These are phyloP conservation scores for Calephelis nemesis DNA, from an alignment of 1,140 invertebrate species.

Conservation along the genomic window DNA sequence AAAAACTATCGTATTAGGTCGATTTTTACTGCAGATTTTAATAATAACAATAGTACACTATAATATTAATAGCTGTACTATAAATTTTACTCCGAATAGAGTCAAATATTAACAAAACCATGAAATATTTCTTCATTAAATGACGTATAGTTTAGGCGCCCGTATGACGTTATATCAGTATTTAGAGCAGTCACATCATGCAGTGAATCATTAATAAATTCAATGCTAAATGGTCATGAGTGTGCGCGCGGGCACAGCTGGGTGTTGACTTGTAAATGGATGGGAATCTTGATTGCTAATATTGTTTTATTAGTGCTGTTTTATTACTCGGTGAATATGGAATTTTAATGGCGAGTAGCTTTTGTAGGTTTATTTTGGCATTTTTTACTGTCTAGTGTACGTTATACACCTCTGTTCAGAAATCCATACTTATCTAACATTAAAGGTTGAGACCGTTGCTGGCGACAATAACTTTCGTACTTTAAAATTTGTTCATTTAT, in stretches of 20 bases:
- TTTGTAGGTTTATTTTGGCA: not conserved
- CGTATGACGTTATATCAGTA: conserved; percentile 50
- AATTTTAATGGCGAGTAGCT: conserved; percentile 8
- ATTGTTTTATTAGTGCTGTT: conserved; percentile 15
- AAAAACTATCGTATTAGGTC: no score
- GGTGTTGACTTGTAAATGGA: conserved; percentile 15
- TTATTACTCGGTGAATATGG: conserved; percentile 5
- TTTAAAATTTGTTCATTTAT: no score
- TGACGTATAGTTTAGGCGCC: conserved; percentile 14
- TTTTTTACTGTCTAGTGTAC: not conserved
- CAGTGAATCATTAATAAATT: conserved; percentile 60
- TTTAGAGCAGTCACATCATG: conserved; percentile 48
- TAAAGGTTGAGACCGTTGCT: no score
- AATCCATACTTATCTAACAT: no score
- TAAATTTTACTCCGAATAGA: no score
- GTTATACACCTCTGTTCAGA: no score
- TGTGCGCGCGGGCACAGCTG: conserved; percentile 15
- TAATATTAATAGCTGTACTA: no score
- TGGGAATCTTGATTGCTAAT: conserved; percentile 15
- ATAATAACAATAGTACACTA: no score
- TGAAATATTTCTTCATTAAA: not conserved
- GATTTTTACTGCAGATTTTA: no score
- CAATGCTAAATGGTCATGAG: conserved; percentile 49
- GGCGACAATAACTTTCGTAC: no score
- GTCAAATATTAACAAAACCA: no score